These are phyloP conservation scores for Drosophila acutilabella DNA, from an alignment of 2,888 invertebrate genomes.

Conservation along the genomic window DNA sequence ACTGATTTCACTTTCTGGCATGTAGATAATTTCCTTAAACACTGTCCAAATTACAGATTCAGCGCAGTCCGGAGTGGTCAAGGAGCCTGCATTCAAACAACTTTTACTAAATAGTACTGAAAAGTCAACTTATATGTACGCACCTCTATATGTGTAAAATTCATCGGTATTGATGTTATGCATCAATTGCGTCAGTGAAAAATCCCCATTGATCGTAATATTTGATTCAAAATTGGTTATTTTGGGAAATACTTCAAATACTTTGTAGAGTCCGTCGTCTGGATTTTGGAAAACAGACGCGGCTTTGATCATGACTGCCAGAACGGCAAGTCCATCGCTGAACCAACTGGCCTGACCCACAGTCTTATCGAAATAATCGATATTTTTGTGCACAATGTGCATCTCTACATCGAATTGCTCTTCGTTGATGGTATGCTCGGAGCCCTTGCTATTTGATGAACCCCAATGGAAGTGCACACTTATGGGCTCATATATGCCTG, in stretches of 20 bases:
- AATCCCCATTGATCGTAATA: constrained; percentile 46
- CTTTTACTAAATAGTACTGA: too few relatives aligned
- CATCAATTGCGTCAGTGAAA: constrained; percentile 64
- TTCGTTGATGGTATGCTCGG: constrained; percentile 83
- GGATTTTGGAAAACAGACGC: constrained; percentile 28
- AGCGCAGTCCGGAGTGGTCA: constrained; percentile 90
- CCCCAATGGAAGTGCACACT: constrained; percentile 89
- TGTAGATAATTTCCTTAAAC: constrained; percentile 85
- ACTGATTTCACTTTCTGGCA: constrained; percentile 67
- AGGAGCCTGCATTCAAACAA: constrained; percentile 86
- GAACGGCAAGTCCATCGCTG: constrained; percentile 87
- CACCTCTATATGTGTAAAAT: constrained; percentile 78
- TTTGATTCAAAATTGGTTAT: constrained; percentile 55
- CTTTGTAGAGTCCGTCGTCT: constrained; percentile 46
- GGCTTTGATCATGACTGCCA: constrained; percentile 87
- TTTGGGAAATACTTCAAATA: constrained; percentile 64
- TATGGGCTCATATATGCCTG: constrained; percentile 64
- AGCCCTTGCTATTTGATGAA: constrained; percentile 88
- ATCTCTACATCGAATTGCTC: constrained; percentile 87
- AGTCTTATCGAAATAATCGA: constrained; percentile 86
- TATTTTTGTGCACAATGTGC: constrained; percentile 89
- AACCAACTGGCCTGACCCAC: constrained; percentile 85
- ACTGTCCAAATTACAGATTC: constrained; percentile 90
- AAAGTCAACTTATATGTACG: background rate
- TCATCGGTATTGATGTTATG: constrained; percentile 61